These are phyloP conservation scores for Madoqua kirkii DNA, from an alignment of 2,113 vertebrate genomes.

Conservation along the genomic window DNA sequence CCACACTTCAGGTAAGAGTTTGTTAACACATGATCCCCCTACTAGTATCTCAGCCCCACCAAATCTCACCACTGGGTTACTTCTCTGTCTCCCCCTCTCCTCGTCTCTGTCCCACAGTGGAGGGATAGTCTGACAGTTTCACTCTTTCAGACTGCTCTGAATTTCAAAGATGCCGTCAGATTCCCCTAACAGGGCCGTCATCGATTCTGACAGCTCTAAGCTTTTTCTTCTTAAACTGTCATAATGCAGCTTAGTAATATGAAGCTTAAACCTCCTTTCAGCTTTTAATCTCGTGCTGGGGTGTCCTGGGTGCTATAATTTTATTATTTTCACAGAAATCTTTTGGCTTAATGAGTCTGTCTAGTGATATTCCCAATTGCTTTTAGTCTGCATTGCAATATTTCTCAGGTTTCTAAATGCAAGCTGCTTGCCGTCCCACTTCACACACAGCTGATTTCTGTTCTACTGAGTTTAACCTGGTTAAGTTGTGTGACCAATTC, in stretches of 20 bases:
- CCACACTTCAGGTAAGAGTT: background rate
- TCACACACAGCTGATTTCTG: constrained; percentile 26
- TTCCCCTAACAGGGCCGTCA: background rate
- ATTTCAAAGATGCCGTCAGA: background rate
- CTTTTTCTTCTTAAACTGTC: constrained; percentile 40
- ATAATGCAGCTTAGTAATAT: constrained; percentile 39
- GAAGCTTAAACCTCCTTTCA: constrained; percentile 42
- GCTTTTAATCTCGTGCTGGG: constrained; percentile 57
- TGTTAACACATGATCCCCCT: background rate
- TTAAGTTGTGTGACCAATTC: constrained; percentile 39
- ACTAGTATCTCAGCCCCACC: background rate
- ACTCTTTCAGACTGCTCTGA: background rate
- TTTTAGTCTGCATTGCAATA: constrained; percentile 11
- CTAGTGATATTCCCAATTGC: constrained; percentile 49
- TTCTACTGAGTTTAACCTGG: constrained; percentile 48
- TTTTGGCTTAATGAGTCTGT: constrained; percentile 65
- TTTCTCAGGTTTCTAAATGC: constrained; percentile 28
- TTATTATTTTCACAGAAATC: constrained; percentile 66
- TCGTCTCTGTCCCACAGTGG: background rate
- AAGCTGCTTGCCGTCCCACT: constrained; percentile 27
- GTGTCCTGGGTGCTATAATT: constrained; percentile 60
- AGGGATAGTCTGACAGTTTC: background rate
- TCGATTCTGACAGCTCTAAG: background rate
- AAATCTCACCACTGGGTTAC: background rate
- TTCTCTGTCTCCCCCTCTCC: background rate